Evolutionary conservation across 2,797 vertebrate species (phyloP), one percentile per base, ranked within the genome.

Genomic region (Xenentodon cancila): DNA sequence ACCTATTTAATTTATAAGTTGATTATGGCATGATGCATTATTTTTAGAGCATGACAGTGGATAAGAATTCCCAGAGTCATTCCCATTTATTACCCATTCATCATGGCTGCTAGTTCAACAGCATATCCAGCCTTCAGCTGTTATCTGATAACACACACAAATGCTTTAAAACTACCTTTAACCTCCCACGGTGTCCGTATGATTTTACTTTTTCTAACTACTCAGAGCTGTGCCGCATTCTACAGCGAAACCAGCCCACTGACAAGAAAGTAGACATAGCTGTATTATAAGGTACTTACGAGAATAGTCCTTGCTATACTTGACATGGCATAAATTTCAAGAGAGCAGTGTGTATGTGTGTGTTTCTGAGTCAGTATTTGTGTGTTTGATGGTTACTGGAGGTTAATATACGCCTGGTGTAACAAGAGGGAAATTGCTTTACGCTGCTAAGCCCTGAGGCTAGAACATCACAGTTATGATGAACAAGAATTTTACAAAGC

Each of bases 351-450:
- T 73, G 59, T 61, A 48, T 58, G 66, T 25, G 44, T 67, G 53
- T 68, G 68, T 60, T 5, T 59, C 13, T 50, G 54, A 19, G 60
- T 47, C 22, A 19, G 72, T 71, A 46, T 79, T 71, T 80, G 79
- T 73, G 82, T 73, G 75, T 59, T 52, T 68, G 80, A 62, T 53
- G 52, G 53, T 82, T 84, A 84, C 69, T 79, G 80, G 85, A 81
- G 83, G 85, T 87, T 89, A 87, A 90, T 85, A 87, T 81, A 88
- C 66, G 75, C 75, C 76, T 73, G 48, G 74, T 84, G 81, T 88
- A 89, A 91, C 77, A 68, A 90, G 79, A 83, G 69, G 77, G 76
- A 90, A 90, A 90, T 90, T 89, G 81, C 87, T 91, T 88, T 81
- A 84, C 81, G 82, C 73, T 12, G 58, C 79, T 79, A 77, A 83